A percentile compares a stretch with the other conserved stretches of the same genome.
Evolutionary conservation across 2,888 invertebrate species (phyloP).

Genomic region (Xestia rhomboidea): DNA sequence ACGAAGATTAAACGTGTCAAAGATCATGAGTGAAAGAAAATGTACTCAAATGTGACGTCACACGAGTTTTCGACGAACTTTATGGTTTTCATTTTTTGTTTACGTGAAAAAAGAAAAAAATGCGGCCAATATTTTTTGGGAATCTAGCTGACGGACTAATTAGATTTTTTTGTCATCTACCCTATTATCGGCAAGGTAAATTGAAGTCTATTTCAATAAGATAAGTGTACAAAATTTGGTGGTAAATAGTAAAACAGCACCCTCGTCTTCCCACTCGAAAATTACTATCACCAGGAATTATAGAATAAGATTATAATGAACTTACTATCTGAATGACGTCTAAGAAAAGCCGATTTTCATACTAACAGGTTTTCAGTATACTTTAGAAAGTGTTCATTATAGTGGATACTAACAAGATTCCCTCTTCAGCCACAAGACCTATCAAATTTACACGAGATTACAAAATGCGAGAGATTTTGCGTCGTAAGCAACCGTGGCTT

Average conservation of each 20-base stretch:
- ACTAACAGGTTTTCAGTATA: neutral
- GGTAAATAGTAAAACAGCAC: neutral
- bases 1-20: no score
- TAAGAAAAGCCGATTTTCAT: neutral
- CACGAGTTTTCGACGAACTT: no score
- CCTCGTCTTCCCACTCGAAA: neutral
- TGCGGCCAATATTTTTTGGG: no score
- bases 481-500: constrained; percentile 10
- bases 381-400: neutral
- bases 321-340: neutral
- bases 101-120: no score
- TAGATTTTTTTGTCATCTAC: no score
- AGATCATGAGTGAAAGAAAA: no score
- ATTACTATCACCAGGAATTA: no score
- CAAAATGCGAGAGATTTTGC: constrained; percentile 19
- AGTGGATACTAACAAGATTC: neutral
- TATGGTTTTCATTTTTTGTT: no score
- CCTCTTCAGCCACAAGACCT: constrained; percentile 1
- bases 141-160: no score
- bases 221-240: neutral
- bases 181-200: neutral
- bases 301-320: neutral
- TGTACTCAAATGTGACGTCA: no score
- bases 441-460: constrained; percentile 34
- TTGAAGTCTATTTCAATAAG: neutral